These are phyloP conservation scores for Crotalus adamanteus DNA, from an alignment of 2,797 vertebrate species.

Conservation along the genomic window DNA sequence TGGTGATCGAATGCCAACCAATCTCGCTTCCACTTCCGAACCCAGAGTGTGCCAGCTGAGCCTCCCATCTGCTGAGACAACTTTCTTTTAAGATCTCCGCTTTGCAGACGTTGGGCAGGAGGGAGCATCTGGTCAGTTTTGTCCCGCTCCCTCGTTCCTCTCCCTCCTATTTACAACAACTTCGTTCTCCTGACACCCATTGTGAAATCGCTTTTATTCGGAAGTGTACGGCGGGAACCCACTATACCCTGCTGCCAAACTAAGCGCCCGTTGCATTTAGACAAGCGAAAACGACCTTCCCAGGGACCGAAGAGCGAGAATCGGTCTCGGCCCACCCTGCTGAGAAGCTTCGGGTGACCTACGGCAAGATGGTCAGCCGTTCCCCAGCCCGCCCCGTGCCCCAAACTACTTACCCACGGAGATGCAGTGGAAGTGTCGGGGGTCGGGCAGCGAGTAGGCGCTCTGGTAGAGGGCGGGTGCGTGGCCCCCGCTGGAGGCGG, in stretches of 20 bases:
- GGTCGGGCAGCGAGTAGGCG: conserved; percentile 81
- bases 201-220: not conserved
- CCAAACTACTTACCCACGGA: conserved; percentile 86
- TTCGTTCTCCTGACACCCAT: no score
- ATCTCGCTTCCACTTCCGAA: not conserved
- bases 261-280: no score
- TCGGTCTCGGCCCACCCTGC: not conserved
- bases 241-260: not conserved
- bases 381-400: not conserved
- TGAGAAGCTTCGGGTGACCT: not conserved
- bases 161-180: not conserved
- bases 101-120: not conserved
- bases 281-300: no score
- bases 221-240: no score
- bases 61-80: not conserved
- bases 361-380: rapidly evolving
- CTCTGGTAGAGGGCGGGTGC: conserved; percentile 86
- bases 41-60: not conserved
- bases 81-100: not conserved
- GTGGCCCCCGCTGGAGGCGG: conserved; percentile 72
- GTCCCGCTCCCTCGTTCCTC: not conserved
- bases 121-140: no score
- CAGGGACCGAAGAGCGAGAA: not conserved
- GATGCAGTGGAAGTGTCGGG: conserved; percentile 96
- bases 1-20: not conserved